Evolutionary conservation across 2,888 invertebrate species (phyloP).

Genomic region (Junonia oenone): DNA sequence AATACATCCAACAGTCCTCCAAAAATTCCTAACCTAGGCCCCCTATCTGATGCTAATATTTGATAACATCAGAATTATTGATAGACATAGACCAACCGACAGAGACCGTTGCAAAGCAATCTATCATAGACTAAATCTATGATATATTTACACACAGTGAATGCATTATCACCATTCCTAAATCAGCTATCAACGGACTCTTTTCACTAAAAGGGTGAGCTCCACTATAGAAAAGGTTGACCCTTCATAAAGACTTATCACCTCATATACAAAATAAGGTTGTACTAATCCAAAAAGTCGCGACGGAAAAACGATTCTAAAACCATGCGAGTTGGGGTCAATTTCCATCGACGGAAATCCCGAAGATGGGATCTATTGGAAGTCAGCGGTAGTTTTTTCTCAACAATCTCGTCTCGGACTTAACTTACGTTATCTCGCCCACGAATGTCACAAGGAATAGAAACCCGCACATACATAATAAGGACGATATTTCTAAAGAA

Average conservation of each 20-base stretch:
- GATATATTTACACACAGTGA: conserved; percentile 77
- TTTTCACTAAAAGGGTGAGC: conserved; percentile 80
- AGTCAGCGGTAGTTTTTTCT: conserved; percentile 78
- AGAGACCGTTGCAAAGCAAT: conserved; percentile 51
- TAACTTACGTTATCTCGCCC: conserved; percentile 78
- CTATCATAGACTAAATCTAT: conserved; percentile 74
- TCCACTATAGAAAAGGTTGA: conserved; percentile 78
- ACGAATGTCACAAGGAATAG: conserved; percentile 76
- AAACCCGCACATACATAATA: conserved; percentile 79
- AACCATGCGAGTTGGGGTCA: conserved; percentile 46
- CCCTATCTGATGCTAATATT: conserved; percentile 15
- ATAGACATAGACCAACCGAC: conserved; percentile 29
- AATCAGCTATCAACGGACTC: conserved; percentile 80
- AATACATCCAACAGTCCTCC: conserved; percentile 39
- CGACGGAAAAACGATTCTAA: conserved; percentile 48
- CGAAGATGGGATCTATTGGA: conserved; percentile 68
- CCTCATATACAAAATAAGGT: conserved; percentile 80
- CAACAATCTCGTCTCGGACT: conserved; percentile 79
- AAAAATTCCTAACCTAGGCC: conserved; percentile 45
- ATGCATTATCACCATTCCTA: conserved; percentile 77
- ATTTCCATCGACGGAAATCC: conserved; percentile 42
- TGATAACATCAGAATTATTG: conserved; percentile 5
- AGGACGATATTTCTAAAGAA: conserved; percentile 80
- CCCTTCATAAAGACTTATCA: conserved; percentile 81
- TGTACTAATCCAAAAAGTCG: conserved; percentile 60